A percentile compares a stretch with the other conserved stretches of the same genome.
Conservation (phyloP, 2,113 vertebrate genomes). For the Fregata magnificens region DNA sequence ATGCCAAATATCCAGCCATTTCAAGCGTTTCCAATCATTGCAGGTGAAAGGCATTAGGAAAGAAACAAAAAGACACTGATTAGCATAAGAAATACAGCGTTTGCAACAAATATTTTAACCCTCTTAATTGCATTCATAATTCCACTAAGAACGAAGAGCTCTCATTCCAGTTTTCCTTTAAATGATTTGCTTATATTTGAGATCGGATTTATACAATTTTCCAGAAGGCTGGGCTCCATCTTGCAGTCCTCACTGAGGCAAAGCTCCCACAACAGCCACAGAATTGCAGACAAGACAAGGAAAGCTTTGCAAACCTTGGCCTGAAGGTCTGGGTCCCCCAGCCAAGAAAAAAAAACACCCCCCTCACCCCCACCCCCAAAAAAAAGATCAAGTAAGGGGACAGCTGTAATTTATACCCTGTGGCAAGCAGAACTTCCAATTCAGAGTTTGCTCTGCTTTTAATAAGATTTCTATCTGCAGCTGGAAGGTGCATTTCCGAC, state of each 20-base stretch:
- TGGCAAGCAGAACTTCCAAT: background rate
- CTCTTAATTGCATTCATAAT: background rate
- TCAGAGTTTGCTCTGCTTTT: constrained; percentile 8
- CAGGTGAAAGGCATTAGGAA: constrained; percentile 21
- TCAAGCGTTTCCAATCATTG: background rate
- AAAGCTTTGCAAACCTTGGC: background rate
- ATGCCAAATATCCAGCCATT: background rate
- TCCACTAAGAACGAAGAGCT: background rate
- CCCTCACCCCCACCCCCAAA: no score
- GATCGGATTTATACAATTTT: background rate
- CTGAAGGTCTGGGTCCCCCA: background rate
- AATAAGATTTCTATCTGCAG: constrained; percentile 22
- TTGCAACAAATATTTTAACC: background rate
- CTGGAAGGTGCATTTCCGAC: constrained; percentile 31
- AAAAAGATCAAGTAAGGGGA: background rate
- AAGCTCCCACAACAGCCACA: background rate
- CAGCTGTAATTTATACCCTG: background rate
- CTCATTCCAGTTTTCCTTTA: background rate
- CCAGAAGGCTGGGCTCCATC: background rate
- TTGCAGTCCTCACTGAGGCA: background rate
- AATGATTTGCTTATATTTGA: background rate
- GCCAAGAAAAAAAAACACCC: background rate
- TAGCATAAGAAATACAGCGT: constrained; percentile 12
- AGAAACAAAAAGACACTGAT: constrained; percentile 27
- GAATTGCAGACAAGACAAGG: background rate